Evolutionary conservation across 1,140 invertebrate genomes (phyloP), one percentile per base, ranked within the genome.

Genomic region (Delia radicum): DNA sequence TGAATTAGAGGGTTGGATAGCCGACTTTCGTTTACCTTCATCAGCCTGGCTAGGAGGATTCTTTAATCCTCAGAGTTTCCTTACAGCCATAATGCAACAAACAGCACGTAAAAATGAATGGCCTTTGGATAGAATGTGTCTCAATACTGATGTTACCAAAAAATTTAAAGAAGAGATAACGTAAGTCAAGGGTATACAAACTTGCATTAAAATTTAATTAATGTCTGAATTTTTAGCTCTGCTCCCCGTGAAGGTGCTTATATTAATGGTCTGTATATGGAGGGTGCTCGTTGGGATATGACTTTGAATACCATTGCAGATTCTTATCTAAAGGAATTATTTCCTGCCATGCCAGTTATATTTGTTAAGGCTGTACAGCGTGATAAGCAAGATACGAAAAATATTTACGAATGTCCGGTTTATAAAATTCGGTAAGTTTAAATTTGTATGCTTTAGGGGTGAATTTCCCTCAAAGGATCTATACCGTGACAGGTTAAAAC

Each of bases 51-150:
- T 98, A 27, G 94, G 92, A 10, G 96, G 96, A 21, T 96, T 98
- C 85, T 98, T 98, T 87, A 98, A 98, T 88, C 97, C 97, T 0
- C 96, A 98, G 87, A 97, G 96, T 13, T 97, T 99, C 86, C 88
- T 99, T 8, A 99, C 96, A 0, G 96, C 97, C 31, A 97, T 98
- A 81, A 98, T 98, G 96, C 97, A 98, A 87, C 95, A 94, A 86
- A 97, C 96, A 63, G 96, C 96, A 1, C 89, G 96, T 42, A 97
- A 95, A 87, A 97, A 97, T 87, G 96, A 98, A 87, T 96, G 96
- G 93, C 96, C 97, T 0, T 88, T 98, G 46, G 96, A 98, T 87
- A 95, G 96, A 85, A 98, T 98, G 96, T 96, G 94, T 83, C 88
- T 98, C 62, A 93, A 96, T 84, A 96, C 95, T 84, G 96, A 98